phyloP scores from a whole-genome alignment of 2,113 vertebrate genomes.

The Cnemophilus loriae region DNA sequence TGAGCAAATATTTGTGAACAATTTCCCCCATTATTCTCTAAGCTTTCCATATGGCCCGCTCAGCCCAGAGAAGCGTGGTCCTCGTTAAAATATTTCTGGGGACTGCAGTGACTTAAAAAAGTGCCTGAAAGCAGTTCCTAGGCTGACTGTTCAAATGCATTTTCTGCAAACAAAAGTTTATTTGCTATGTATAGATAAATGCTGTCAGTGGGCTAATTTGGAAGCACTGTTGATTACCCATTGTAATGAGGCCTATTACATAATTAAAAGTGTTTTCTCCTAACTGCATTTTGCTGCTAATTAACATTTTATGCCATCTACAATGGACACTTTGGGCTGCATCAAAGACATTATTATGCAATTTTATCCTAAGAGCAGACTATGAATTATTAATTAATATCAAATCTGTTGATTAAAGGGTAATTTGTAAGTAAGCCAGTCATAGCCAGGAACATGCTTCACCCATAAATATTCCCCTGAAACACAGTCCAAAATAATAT shows the following conservation, averaged over 20 bases:
- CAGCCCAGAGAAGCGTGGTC: neutral
- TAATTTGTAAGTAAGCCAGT: slow-evolving; percentile 69
- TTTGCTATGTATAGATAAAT: slow-evolving; percentile 69
- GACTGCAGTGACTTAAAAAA: neutral
- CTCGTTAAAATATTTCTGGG: neutral
- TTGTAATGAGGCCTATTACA: slow-evolving; percentile 77
- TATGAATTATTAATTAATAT: slow-evolving; percentile 80
- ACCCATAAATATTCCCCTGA: slow-evolving; percentile 23
- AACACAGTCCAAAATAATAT: neutral
- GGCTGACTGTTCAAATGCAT: slow-evolving; percentile 28
- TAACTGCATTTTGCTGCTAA: slow-evolving; percentile 69
- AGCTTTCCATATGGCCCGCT: neutral
- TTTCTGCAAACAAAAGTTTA: slow-evolving; percentile 67
- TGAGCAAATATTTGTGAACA: slow-evolving; percentile 46
- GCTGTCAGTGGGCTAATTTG: slow-evolving; percentile 67
- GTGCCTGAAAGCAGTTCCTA: slow-evolving; percentile 35
- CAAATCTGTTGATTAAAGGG: slow-evolving; percentile 75
- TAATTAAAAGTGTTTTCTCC: slow-evolving; percentile 77
- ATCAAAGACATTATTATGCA: slow-evolving; percentile 69
- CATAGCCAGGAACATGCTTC: slow-evolving; percentile 3
- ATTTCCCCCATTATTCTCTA: neutral
- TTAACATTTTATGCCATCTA: slow-evolving; percentile 74
- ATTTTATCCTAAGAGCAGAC: slow-evolving; percentile 66
- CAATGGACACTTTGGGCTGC: slow-evolving; percentile 70
- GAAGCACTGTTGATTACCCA: slow-evolving; percentile 72